Conservation (phyloP, 2,113 vertebrate genomes). For the Empidonax traillii region DNA sequence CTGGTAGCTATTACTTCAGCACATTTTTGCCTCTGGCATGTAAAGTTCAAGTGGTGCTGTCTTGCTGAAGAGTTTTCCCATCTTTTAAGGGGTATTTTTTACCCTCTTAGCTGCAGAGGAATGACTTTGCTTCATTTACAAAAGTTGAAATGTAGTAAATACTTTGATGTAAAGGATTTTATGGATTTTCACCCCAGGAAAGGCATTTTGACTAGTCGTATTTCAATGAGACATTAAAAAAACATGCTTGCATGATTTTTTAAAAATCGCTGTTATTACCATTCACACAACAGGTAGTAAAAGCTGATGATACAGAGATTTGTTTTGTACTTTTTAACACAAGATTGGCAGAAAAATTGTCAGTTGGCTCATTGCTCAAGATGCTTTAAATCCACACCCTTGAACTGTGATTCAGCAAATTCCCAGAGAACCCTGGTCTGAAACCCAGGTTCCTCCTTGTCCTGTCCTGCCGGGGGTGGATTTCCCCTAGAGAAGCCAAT, state of each 20-base stretch:
- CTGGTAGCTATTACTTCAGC: not conserved
- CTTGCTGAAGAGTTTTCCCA: not conserved
- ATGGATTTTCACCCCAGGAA: not conserved
- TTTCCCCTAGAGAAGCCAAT: slow-evolving; percentile 42
- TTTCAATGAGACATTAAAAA: not conserved
- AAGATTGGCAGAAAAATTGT: not conserved
- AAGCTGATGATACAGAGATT: not conserved
- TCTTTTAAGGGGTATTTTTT: not conserved
- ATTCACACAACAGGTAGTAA: not conserved
- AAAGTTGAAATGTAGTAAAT: not conserved
- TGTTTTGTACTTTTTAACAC: not conserved
- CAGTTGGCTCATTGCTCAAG: not conserved
- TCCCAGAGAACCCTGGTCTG: not conserved
- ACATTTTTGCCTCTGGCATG: not conserved
- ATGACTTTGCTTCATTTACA: not conserved
- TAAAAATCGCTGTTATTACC: not conserved
- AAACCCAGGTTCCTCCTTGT: slow-evolving; percentile 6
- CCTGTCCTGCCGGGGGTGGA: not conserved
- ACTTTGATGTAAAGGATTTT: not conserved
- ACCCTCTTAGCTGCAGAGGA: not conserved
- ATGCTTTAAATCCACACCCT: slow-evolving; percentile 8
- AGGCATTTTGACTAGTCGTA: not conserved
- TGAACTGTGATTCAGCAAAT: slow-evolving; percentile 53
- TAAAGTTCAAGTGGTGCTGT: not conserved
- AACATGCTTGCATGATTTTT: not conserved